Percentiles rank a stretch among this genome's conserved stretches.
Evolutionary conservation across 2,797 vertebrate genomes (phyloP).

Genomic region (Pipistrellus nathusii): DNA sequence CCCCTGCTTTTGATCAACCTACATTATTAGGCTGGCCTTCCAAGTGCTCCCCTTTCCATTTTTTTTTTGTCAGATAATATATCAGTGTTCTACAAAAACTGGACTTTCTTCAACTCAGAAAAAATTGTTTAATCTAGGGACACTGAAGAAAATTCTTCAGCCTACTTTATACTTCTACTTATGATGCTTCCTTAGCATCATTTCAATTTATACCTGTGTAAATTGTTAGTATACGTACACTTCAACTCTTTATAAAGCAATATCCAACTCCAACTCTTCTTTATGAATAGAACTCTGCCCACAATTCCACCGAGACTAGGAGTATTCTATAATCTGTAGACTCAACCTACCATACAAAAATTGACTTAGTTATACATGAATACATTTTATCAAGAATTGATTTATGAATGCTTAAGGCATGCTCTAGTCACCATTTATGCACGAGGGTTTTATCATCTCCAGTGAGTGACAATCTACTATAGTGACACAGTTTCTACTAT

Average conservation of each 20-base stretch:
- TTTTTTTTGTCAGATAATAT: neutral
- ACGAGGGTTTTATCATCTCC: constrained; percentile 83
- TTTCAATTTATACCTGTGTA: neutral
- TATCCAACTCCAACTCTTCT: constrained; percentile 75
- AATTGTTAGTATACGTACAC: constrained; percentile 64
- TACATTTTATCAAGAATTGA: constrained; percentile 86
- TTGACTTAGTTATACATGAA: constrained; percentile 83
- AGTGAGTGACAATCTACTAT: constrained; percentile 77
- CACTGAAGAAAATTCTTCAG: neutral
- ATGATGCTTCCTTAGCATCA: neutral
- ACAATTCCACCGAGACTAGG: constrained; percentile 80
- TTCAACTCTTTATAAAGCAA: constrained; percentile 83
- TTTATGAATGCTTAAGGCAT: constrained; percentile 85
- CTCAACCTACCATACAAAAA: constrained; percentile 83
- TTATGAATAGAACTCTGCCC: constrained; percentile 78
- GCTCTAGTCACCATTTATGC: constrained; percentile 82
- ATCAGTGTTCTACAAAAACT: neutral
- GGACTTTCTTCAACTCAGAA: neutral
- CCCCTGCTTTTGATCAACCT: neutral
- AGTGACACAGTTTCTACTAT: constrained; percentile 79
- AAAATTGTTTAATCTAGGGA: neutral
- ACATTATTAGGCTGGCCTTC: neutral
- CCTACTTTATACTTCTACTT: neutral
- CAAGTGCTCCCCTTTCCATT: neutral
- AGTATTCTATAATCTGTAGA: constrained; percentile 83